Percentiles rank a stretch among this genome's conserved stretches.
Evolutionary conservation across 2,888 invertebrate genomes (phyloP).

Genomic region (Caenorhabditis sp.): DNA sequence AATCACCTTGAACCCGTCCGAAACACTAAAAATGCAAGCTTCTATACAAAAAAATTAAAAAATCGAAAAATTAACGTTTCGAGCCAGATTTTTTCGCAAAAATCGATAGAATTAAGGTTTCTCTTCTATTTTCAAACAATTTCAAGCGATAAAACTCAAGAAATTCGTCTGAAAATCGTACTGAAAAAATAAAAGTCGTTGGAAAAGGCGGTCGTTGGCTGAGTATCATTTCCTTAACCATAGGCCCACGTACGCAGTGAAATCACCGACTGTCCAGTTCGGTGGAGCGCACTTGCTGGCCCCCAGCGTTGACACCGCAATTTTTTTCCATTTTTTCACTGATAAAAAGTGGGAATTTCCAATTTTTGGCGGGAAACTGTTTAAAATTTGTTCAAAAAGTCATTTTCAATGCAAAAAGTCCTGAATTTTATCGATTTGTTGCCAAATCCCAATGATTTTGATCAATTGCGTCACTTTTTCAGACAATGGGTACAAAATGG

Average conservation of each 20-base stretch:
- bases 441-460: not conserved
- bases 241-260: slow-evolving; percentile 45
- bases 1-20: no score
- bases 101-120: not conserved
- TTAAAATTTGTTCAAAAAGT: slow-evolving; percentile 3
- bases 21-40: no score
- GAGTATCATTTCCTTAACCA: slow-evolving; percentile 48
- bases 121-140: not conserved
- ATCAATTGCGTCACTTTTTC: slow-evolving; percentile 19
- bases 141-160: not conserved
- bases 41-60: no score
- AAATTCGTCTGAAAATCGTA: not conserved
- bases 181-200: not conserved
- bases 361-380: not conserved
- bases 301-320: not conserved
- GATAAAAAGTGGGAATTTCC: not conserved
- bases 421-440: not conserved
- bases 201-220: slow-evolving; percentile 51
- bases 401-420: not conserved
- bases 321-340: slow-evolving; percentile 11
- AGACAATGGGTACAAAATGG: slow-evolving; percentile 49
- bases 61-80: not conserved
- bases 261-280: slow-evolving; percentile 54
- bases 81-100: not conserved
- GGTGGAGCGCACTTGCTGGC: slow-evolving; percentile 42